These are phyloP conservation scores for Daubentonia madagascariensis DNA, from an alignment of 2,113 vertebrate species.

Conservation along the genomic window DNA sequence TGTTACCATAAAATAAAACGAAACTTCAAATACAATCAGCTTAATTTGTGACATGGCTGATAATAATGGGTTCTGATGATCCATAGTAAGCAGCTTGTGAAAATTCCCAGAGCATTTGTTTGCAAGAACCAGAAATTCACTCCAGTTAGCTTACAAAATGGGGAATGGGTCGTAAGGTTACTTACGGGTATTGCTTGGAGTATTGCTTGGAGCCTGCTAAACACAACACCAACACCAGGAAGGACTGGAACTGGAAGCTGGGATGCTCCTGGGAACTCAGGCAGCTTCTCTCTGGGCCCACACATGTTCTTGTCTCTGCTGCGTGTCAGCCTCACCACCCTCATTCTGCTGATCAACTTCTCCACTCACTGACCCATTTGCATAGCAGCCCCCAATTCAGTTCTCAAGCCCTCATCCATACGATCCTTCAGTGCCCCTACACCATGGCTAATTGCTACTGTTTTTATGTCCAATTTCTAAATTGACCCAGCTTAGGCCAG, in stretches of 20 bases:
- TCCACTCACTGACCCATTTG: no score
- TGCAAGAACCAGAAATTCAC: background rate
- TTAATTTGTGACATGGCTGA: background rate
- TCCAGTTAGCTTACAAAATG: background rate
- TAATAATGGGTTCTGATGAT: background rate
- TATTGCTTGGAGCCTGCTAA: background rate
- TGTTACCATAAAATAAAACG: background rate
- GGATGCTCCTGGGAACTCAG: background rate
- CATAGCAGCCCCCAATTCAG: fast-evolving
- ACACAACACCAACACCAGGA: fast-evolving
- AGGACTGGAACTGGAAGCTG: no score
- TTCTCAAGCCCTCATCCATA: background rate
- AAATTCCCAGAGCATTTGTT: background rate
- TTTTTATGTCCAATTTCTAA: background rate
- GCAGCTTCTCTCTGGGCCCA: background rate
- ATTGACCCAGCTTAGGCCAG: background rate
- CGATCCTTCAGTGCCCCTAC: background rate
- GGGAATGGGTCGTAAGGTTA: background rate
- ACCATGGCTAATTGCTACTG: fast-evolving
- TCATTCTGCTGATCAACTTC: background rate
- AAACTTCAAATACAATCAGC: background rate
- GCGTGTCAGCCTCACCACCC: fast-evolving
- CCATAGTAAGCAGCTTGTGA: background rate
- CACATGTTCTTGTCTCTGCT: background rate
- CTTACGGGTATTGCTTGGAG: no score